Evolutionary conservation across 2,888 invertebrate genomes (phyloP).

Genomic region (Spicauda simplicius): DNA sequence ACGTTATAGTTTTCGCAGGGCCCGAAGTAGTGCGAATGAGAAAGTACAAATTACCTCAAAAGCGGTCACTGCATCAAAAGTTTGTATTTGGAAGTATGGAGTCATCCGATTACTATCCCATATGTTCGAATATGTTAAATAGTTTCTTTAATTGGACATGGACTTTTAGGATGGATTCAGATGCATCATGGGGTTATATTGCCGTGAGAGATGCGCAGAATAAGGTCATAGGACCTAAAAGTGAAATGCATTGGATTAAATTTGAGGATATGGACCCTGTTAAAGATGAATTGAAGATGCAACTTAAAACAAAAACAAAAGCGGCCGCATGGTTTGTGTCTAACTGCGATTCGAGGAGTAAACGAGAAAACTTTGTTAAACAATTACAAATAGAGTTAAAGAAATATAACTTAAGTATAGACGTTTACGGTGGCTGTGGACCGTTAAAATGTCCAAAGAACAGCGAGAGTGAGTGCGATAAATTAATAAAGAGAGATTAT

Average conservation of each 20-base stretch:
- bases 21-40: slow-evolving; percentile 48
- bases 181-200: slow-evolving; percentile 58
- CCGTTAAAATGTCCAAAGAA: no score
- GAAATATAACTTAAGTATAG: slow-evolving; percentile 53
- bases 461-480: no score
- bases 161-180: slow-evolving; percentile 59
- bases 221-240: slow-evolving; percentile 52
- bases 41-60: slow-evolving; percentile 45
- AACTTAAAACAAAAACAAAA: slow-evolving; percentile 47
- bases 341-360: slow-evolving; percentile 54
- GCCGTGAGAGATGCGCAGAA: slow-evolving; percentile 50
- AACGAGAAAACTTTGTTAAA: slow-evolving; percentile 48
- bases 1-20: slow-evolving; percentile 60
- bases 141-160: slow-evolving; percentile 64
- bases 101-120: slow-evolving; percentile 58
- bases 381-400: slow-evolving; percentile 50
- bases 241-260: slow-evolving; percentile 52
- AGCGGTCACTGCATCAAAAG: slow-evolving; percentile 55
- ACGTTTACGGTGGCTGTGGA: no score
- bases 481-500: no score
- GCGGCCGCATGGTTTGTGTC: slow-evolving; percentile 65
- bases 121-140: slow-evolving; percentile 49
- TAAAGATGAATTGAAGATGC: slow-evolving; percentile 45
- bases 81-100: slow-evolving; percentile 60
- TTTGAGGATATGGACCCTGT: slow-evolving; percentile 52